A percentile compares a stretch with the other conserved stretches of the same genome.
Evolutionary conservation across 1,140 invertebrate genomes (phyloP).

Genomic region (Kradibia gibbosae): DNA sequence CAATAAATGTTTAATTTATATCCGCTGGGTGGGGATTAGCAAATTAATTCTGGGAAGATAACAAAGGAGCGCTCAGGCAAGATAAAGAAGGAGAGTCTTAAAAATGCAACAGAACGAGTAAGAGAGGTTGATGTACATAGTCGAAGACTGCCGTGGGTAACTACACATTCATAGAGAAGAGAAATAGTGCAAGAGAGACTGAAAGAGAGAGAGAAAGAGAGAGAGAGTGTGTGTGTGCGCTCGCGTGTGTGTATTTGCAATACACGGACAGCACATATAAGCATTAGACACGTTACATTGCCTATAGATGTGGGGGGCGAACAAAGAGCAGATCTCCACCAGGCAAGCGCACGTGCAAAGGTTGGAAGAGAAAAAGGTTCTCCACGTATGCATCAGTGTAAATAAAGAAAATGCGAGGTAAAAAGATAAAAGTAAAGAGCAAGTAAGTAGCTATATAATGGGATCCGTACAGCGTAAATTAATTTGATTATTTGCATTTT

Average conservation of each 20-base stretch:
- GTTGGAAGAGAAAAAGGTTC: neutral
- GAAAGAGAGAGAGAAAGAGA: neutral
- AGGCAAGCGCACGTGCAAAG: neutral
- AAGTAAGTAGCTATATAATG: neutral
- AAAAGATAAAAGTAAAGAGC: neutral
- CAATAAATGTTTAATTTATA: constrained; percentile 32
- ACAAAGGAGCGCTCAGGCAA: constrained; percentile 28
- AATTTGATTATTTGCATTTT: constrained; percentile 8
- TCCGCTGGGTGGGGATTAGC: neutral
- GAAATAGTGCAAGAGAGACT: neutral
- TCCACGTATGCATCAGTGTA: neutral
- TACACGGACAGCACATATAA: constrained; percentile 4
- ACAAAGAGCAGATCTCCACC: constrained; percentile 26
- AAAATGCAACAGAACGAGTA: constrained; percentile 1
- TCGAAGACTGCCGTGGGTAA: constrained; percentile 19
- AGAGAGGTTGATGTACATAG: constrained; percentile 25
- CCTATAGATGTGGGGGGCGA: neutral
- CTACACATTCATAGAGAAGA: neutral
- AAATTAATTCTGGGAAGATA: constrained; percentile 39
- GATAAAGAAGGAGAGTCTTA: constrained; percentile 19
- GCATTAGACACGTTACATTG: constrained; percentile 10
- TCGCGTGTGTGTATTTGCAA: neutral
- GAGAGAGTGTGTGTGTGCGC: neutral
- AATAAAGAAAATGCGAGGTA: neutral
- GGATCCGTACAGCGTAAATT: neutral